Evolutionary conservation across 2,113 vertebrate genomes (phyloP).

Genomic region (Dolichotis patagonum): DNA sequence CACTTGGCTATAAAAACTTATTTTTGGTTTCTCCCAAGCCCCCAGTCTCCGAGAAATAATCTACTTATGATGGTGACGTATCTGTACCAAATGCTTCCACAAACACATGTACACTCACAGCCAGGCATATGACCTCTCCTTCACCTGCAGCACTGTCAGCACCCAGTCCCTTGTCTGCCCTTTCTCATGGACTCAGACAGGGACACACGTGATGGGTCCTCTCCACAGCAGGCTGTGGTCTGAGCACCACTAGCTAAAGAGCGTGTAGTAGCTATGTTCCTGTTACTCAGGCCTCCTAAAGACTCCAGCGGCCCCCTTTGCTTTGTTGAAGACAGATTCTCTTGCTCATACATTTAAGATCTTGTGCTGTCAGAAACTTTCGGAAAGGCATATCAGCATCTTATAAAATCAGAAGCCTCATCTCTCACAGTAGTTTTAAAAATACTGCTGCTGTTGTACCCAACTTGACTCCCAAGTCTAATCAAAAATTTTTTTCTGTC

Average conservation of each 20-base stretch:
- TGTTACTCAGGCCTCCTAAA: background rate
- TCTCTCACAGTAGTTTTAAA: background rate
- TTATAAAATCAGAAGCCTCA: background rate
- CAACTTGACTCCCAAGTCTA: background rate
- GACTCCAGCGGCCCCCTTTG: background rate
- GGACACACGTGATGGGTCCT: background rate
- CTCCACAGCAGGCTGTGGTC: too few relatives aligned
- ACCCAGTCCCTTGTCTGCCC: too few relatives aligned
- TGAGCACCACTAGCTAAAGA: background rate
- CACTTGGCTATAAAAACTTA: background rate
- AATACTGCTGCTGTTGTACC: background rate
- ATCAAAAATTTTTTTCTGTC: background rate
- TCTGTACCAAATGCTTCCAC: too few relatives aligned
- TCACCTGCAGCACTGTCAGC: background rate
- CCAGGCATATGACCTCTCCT: background rate
- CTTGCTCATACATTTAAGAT: background rate
- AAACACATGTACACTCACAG: background rate
- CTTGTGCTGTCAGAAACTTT: background rate
- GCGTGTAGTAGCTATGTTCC: background rate
- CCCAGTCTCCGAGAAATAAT: background rate
- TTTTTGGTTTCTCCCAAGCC: background rate
- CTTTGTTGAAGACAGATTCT: background rate
- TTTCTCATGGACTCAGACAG: background rate
- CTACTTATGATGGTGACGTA: background rate
- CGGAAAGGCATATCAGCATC: background rate